Percentiles rank a stretch among this genome's conserved stretches.
phyloP scores from a whole-genome alignment of 2,797 vertebrate species.

The Sebastes elongatus region DNA sequence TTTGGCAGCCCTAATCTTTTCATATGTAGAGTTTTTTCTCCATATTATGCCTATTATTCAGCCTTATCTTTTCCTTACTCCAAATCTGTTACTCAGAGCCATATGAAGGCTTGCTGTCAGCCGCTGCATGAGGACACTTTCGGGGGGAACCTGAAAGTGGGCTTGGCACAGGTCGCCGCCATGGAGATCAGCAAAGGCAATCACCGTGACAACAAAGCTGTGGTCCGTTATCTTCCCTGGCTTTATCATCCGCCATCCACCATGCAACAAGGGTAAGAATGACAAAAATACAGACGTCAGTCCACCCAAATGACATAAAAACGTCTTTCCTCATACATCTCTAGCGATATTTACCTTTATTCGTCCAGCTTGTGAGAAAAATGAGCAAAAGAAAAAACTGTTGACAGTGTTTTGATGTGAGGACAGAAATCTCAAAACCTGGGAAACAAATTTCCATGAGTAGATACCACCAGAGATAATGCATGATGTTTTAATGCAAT shows the following conservation, averaged over 20 bases:
- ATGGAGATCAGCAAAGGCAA: constrained; percentile 99
- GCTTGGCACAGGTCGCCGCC: constrained; percentile 95
- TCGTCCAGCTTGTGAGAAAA: background rate
- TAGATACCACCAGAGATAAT: background rate
- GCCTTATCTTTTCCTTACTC: background rate
- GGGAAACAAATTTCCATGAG: background rate
- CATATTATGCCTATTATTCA: background rate
- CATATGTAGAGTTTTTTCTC: background rate
- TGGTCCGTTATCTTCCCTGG: constrained; percentile 96
- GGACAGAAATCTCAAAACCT: background rate
- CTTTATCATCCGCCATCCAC: constrained; percentile 97
- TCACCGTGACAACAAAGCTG: constrained; percentile 98
- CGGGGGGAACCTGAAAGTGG: constrained; percentile 98
- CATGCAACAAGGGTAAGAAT: constrained; percentile 97
- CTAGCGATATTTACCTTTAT: background rate
- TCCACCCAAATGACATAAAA: background rate
- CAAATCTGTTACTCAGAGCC: constrained; percentile 83
- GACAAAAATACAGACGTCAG: background rate
- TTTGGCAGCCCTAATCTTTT: no score
- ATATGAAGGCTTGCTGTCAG: constrained; percentile 99
- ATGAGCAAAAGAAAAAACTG: background rate
- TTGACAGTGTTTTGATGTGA: background rate
- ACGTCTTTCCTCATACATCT: background rate
- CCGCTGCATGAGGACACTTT: constrained; percentile 98
- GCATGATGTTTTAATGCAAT: background rate